These are phyloP conservation scores for Lasius platythorax DNA, from an alignment of 2,888 invertebrate species.

Conservation along the genomic window DNA sequence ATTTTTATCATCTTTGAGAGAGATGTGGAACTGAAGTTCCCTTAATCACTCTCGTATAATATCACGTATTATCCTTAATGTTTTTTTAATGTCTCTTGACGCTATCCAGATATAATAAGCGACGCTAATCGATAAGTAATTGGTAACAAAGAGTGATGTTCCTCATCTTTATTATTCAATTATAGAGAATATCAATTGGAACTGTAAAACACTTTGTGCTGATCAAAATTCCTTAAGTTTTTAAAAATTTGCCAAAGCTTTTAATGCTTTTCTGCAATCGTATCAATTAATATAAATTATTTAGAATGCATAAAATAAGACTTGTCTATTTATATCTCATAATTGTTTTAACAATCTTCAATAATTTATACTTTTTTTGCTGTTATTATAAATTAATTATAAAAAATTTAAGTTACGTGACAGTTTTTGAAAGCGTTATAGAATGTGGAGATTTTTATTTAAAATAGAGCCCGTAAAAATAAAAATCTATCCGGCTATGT, in stretches of 20 bases:
- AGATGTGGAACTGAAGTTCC: neutral
- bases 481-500: neutral
- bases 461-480: neutral
- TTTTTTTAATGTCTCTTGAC: conserved; percentile 8
- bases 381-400: neutral
- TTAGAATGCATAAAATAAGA: neutral
- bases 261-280: neutral
- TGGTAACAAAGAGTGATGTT: neutral
- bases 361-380: neutral
- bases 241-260: neutral
- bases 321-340: neutral
- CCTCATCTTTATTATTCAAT: neutral
- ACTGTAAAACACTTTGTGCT: neutral
- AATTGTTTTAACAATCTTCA: neutral
- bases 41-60: conserved; percentile 10
- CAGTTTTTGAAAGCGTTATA: neutral
- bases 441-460: neutral
- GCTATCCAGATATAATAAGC: neutral
- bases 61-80: conserved; percentile 13
- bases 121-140: conserved; percentile 14
- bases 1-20: conserved; percentile 17
- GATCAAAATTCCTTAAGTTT: neutral
- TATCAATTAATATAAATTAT: neutral
- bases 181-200: neutral
- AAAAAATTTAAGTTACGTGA: neutral